A percentile compares a stretch with the other conserved stretches of the same genome.
Conservation (phyloP, 2,888 invertebrate genomes). For the Camptogramma bilineatum region DNA sequence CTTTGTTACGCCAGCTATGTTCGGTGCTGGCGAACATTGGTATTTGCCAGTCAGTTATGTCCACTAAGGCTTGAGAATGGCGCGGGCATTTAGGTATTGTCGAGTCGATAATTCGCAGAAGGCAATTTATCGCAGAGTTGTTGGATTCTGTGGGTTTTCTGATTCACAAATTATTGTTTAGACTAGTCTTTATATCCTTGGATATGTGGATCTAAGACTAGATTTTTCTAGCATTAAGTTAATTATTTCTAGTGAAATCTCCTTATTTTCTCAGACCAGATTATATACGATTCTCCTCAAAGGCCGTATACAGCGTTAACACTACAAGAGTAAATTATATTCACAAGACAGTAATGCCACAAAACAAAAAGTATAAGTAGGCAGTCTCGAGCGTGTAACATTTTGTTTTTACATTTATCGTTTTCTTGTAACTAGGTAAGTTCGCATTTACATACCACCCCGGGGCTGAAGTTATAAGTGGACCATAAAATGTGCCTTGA, state of each 20-base stretch:
- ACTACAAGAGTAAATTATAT: neutral
- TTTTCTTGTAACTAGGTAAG: neutral
- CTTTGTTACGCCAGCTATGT: conserved; percentile 68
- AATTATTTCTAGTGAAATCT: neutral
- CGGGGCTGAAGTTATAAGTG: conserved; percentile 1
- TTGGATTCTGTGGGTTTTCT: conserved; percentile 1
- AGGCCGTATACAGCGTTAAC: neutral
- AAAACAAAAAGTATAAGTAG: neutral
- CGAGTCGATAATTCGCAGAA: conserved; percentile 32
- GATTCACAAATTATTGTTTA: neutral
- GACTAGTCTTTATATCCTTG: neutral
- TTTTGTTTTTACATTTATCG: neutral
- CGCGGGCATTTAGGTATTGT: conserved; percentile 44
- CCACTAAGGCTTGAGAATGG: conserved; percentile 44
- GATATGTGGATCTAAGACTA: neutral
- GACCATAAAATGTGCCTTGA: conserved; percentile 11
- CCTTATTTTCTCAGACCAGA: neutral
- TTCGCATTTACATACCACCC: neutral
- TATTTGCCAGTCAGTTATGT: conserved; percentile 50
- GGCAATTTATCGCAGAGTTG: conserved; percentile 23
- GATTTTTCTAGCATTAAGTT: neutral
- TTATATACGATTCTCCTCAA: neutral
- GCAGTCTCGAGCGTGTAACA: neutral
- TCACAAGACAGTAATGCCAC: neutral
- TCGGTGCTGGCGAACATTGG: conserved; percentile 58